A percentile compares a stretch with the other conserved stretches of the same genome.
Evolutionary conservation across 2,888 invertebrate genomes (phyloP).

Genomic region (Micoletzkya japonica): DNA sequence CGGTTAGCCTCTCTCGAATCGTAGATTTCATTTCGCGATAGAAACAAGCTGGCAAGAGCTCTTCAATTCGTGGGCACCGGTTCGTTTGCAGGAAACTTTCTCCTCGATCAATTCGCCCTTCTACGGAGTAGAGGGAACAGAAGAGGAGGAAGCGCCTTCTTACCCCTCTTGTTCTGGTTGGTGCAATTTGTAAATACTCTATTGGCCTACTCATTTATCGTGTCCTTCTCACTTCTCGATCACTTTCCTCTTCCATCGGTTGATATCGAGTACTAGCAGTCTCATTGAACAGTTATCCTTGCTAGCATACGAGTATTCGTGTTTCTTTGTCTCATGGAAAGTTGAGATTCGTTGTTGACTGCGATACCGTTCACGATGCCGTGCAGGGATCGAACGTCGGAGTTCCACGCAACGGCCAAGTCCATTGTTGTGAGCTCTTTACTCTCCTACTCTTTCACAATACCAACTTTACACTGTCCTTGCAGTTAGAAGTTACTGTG

Average conservation of each 20-base stretch:
- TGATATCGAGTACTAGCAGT: neutral
- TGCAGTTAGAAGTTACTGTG: too few relatives aligned
- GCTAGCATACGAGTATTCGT: neutral
- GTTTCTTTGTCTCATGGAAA: neutral
- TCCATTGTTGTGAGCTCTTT: conserved; percentile 50
- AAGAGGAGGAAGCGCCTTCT: conserved; percentile 18
- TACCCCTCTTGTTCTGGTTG: conserved; percentile 5
- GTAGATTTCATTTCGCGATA: too few relatives aligned
- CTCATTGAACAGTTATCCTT: neutral
- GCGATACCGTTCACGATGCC: conserved; percentile 55
- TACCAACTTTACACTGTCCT: neutral
- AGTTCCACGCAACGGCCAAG: conserved; percentile 60
- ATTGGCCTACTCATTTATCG: neutral
- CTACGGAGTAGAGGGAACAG: neutral
- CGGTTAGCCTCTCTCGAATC: too few relatives aligned
- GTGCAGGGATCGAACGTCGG: conserved; percentile 60
- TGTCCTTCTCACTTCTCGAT: neutral
- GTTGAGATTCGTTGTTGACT: neutral
- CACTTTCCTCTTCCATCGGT: too few relatives aligned
- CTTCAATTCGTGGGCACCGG: too few relatives aligned
- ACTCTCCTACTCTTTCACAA: neutral
- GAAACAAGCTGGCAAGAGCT: too few relatives aligned
- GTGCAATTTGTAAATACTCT: neutral
- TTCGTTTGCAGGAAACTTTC: conserved; percentile 25
- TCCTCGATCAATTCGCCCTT: conserved; percentile 20